Evolutionary conservation across 2,888 invertebrate species (phyloP), one percentile per base, ranked within the genome.

Genomic region (Pheosia tremula): DNA sequence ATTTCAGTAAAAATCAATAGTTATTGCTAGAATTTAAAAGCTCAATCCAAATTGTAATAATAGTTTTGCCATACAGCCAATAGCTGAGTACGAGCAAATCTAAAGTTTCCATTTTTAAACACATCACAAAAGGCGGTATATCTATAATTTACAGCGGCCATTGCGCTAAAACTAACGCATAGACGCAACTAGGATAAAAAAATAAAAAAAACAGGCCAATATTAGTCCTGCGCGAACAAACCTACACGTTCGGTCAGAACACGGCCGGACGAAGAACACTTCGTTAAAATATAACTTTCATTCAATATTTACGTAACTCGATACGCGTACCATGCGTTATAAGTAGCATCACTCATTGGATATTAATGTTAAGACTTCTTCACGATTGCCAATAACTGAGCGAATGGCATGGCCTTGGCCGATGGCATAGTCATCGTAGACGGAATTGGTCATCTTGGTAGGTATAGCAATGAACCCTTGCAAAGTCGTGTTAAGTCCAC

Each of bases 41-140:
- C 5, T 9, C 47, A 47, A 47, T 47, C 4, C n/a, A 47, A n/a
- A 47, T 47, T 47, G 47, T 47, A 47, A n/a, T 11, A 47, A 47
- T n/a, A 47, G 5, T 47, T 47, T n/a, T 61, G 59, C 74, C 74
- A 62, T 58, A 66, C 71, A 66, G 71, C 69, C 68, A 61, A 57
- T 54, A 13, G 55, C 45, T 66, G 4, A 11, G 43, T 41, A 43
- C 13, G 38, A 6, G 38, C 49, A 57, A 47, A 65, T 54, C 61
- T 64, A 68, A 75, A 63, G 58, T 68, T 73, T 67, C 67, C 67
- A 24, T 24, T 64, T 66, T 60, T 64, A 60, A 76, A 74, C 64
- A 76, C 63, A 74, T 59, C 65, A 69, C 52, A 68, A 65, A 70
- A 74, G 70, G 69, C 71, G 70, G 72, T 60, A 78, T 69, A 64